Conservation (phyloP, 2,888 invertebrate genomes). For the Brassicogethes aeneus region DNA sequence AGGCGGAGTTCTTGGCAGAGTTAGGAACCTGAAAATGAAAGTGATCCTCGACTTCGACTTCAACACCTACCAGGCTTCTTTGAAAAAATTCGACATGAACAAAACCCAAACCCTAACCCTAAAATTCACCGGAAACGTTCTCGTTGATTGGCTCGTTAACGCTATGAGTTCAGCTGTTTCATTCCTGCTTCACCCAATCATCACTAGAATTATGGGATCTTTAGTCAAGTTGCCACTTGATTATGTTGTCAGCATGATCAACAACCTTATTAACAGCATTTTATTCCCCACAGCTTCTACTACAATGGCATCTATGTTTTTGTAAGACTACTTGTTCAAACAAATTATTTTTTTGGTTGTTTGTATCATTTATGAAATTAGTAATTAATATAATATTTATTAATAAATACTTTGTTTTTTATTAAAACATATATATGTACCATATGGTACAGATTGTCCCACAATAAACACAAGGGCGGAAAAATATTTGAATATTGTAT, state of each 20-base stretch:
- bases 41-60: slow-evolving; percentile 19
- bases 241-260: slow-evolving; percentile 35
- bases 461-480: too few species aligned
- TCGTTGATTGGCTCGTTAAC: slow-evolving; percentile 45
- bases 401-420: too few species aligned
- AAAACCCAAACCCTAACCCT: slow-evolving; percentile 8
- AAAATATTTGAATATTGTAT: too few species aligned
- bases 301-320: neutral
- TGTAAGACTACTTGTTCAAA: too few species aligned
- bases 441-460: too few species aligned
- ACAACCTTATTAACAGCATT: slow-evolving; percentile 26
- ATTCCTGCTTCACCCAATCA: slow-evolving; percentile 42
- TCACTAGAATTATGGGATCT: slow-evolving; percentile 40
- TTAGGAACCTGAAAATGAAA: slow-evolving; percentile 23
- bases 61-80: slow-evolving; percentile 10
- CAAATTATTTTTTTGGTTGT: too few species aligned
- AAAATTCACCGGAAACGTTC: slow-evolving; percentile 43
- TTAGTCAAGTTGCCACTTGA: slow-evolving; percentile 38
- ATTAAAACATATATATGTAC: too few species aligned
- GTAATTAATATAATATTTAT: too few species aligned
- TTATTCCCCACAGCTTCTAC: slow-evolving; percentile 10
- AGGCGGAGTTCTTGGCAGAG: slow-evolving; percentile 43
- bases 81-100: slow-evolving; percentile 20
- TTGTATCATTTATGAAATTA: too few species aligned
- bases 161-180: slow-evolving; percentile 41